phyloP scores from a whole-genome alignment of 1,140 invertebrate genomes.

The Sesamia nonagrioides region DNA sequence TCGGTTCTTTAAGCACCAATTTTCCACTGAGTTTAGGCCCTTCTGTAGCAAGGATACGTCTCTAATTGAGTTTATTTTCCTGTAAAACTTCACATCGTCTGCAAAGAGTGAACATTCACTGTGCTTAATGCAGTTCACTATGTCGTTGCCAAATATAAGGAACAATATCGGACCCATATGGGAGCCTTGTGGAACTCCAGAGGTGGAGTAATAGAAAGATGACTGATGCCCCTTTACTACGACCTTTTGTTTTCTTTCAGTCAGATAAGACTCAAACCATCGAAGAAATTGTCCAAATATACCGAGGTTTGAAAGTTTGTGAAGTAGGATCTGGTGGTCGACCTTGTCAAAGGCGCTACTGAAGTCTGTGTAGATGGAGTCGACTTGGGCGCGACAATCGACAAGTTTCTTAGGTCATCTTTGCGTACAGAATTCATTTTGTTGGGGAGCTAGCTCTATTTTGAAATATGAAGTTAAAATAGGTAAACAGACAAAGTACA shows the following conservation, averaged over 20 bases:
- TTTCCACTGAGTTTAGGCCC: no score
- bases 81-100: no score
- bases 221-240: background rate
- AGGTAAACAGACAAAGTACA: no score
- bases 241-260: background rate
- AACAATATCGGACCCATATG: constrained; percentile 1
- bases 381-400: background rate
- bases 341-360: constrained; percentile 1
- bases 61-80: no score
- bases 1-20: no score
- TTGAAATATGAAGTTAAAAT: no score
- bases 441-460: no score
- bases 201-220: background rate
- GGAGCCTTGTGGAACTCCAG: no score
- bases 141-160: background rate
- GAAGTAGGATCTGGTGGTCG: background rate
- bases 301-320: no score
- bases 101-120: no score
- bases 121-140: background rate
- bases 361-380: constrained; percentile 2
- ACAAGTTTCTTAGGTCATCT: background rate
- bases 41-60: no score
- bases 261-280: background rate
- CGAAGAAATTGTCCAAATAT: background rate
- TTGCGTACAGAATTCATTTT: background rate